Evolutionary conservation across 2,888 invertebrate genomes (phyloP).

Genomic region (Apocheima hispidaria): DNA sequence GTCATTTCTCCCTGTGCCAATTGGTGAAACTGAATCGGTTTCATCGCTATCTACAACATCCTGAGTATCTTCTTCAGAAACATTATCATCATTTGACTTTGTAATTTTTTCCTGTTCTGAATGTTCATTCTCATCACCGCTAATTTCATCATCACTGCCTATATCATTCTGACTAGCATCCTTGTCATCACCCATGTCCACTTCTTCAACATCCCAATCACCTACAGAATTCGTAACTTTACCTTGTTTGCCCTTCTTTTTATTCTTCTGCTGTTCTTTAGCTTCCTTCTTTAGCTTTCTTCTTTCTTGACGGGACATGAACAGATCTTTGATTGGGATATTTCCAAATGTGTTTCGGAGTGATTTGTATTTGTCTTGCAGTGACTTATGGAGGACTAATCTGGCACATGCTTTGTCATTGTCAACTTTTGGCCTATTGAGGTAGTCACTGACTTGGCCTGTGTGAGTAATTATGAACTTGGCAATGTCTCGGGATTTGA

Average conservation of each 20-base stretch:
- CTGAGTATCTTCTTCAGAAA: constrained; percentile 34
- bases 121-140: constrained; percentile 25
- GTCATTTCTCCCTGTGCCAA: constrained; percentile 39
- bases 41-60: constrained; percentile 32
- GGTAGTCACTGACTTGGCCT: constrained; percentile 65
- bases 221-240: constrained; percentile 63
- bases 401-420: constrained; percentile 76
- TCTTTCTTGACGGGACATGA: constrained; percentile 78
- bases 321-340: constrained; percentile 73
- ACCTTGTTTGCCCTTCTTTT: constrained; percentile 56
- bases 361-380: constrained; percentile 73
- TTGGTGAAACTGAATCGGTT: constrained; percentile 15
- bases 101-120: constrained; percentile 9
- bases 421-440: constrained; percentile 73
- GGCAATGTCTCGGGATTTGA: constrained; percentile 76
- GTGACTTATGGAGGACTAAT: constrained; percentile 70
- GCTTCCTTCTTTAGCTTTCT: constrained; percentile 74
- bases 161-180: constrained; percentile 26
- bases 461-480: constrained; percentile 74
- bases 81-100: constrained; percentile 32
- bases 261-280: constrained; percentile 68
- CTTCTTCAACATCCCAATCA: constrained; percentile 68
- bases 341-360: constrained; percentile 70
- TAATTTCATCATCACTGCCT: constrained; percentile 24
- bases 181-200: constrained; percentile 42